These are phyloP conservation scores for Ruditapes philippinarum DNA, from an alignment of 1,140 invertebrate species.

Conservation along the genomic window DNA sequence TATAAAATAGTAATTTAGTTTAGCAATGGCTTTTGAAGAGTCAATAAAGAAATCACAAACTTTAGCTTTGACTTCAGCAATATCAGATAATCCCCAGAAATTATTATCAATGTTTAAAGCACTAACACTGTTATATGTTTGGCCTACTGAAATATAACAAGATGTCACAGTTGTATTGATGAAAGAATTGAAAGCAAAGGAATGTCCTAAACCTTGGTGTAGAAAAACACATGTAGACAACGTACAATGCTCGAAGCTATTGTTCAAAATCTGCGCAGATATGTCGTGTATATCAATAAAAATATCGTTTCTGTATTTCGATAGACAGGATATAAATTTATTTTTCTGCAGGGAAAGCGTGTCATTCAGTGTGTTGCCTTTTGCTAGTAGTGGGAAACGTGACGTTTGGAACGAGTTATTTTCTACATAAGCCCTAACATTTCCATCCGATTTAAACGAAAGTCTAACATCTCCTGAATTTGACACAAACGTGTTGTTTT, in stretches of 20 bases:
- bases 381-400: background rate
- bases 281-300: background rate
- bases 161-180: background rate
- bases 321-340: background rate
- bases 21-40: background rate
- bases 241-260: slow-evolving; percentile 5
- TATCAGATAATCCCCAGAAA: slow-evolving; percentile 19
- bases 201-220: background rate
- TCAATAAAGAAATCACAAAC: slow-evolving; percentile 37
- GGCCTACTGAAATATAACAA: background rate
- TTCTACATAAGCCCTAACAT: background rate
- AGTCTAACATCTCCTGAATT: background rate
- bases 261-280: background rate
- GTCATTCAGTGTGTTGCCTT: background rate
- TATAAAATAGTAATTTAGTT: background rate
- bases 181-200: background rate
- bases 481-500: background rate
- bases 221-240: background rate
- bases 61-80: background rate
- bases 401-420: background rate
- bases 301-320: background rate
- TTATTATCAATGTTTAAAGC: background rate
- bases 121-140: background rate
- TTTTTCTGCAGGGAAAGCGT: background rate
- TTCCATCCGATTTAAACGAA: background rate